Percentiles rank a stretch among this genome's conserved stretches.
These are phyloP conservation scores for Sitta europaea DNA, from an alignment of 2,113 vertebrate species.

Conservation along the genomic window DNA sequence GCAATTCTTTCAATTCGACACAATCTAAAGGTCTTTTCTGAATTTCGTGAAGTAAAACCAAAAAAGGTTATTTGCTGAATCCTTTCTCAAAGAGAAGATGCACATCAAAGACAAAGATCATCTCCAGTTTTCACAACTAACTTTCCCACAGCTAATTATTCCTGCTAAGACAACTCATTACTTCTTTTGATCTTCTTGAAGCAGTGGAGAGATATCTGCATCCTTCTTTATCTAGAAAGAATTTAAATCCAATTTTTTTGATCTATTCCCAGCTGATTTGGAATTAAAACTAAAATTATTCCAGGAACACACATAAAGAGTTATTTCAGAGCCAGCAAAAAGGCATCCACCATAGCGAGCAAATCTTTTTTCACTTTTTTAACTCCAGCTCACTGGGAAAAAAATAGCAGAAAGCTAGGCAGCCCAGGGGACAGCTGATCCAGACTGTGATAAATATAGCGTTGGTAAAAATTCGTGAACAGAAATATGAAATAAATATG, in stretches of 20 bases:
- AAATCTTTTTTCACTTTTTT: background rate
- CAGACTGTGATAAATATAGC: too few relatives aligned
- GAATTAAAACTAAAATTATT: background rate
- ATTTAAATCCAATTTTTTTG: background rate
- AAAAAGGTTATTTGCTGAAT: background rate
- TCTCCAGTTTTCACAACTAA: background rate
- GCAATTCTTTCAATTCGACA: background rate
- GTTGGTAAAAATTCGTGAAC: too few relatives aligned
- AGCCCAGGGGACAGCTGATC: background rate
- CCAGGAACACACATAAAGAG: background rate
- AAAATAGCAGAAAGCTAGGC: background rate
- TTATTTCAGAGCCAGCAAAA: background rate
- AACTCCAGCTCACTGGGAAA: background rate
- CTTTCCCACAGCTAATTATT: background rate
- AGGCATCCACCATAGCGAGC: background rate
- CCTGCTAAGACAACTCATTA: background rate
- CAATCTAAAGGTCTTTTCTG: background rate
- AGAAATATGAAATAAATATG: too few relatives aligned
- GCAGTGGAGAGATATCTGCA: background rate
- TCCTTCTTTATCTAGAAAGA: background rate
- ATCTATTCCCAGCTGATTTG: background rate
- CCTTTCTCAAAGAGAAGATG: background rate
- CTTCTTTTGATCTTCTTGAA: background rate
- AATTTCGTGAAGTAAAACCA: background rate
- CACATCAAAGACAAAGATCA: background rate